Evolutionary conservation across 2,797 vertebrate genomes (phyloP).

Genomic region (Lutjanus argentimaculatus): DNA sequence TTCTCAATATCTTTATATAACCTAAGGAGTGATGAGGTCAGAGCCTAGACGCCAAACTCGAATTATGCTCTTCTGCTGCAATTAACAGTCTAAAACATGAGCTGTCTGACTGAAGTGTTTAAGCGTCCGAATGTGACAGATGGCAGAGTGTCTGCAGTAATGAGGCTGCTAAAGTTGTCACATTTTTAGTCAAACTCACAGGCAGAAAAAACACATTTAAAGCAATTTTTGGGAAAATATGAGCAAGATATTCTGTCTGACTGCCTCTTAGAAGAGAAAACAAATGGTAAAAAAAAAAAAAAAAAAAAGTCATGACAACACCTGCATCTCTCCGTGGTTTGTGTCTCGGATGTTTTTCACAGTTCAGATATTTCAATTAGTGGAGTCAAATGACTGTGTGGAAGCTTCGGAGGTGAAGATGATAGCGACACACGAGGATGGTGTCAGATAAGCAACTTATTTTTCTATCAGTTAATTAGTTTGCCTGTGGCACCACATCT

Average conservation of each 20-base stretch:
- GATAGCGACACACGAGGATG: background rate
- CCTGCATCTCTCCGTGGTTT: background rate
- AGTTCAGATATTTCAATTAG: slow-evolving; percentile 25
- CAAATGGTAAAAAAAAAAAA: background rate
- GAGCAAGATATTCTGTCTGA: background rate
- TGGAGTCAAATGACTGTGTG: background rate
- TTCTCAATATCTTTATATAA: too few species aligned
- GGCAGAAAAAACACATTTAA: background rate
- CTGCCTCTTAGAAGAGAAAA: background rate
- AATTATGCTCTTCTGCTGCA: too few species aligned
- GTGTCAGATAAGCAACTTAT: background rate
- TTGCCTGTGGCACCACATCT: slow-evolving; percentile 4
- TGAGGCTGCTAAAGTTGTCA: background rate
- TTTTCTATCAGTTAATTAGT: slow-evolving; percentile 45
- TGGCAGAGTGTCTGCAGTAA: background rate
- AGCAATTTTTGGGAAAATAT: background rate
- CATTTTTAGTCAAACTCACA: background rate
- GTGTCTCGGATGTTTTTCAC: slow-evolving; percentile 1
- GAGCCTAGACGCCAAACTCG: too few species aligned
- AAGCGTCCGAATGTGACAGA: background rate
- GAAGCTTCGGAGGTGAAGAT: background rate
- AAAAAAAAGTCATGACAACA: background rate
- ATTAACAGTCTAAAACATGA: too few species aligned
- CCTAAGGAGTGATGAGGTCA: too few species aligned
- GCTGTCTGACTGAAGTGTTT: too few species aligned